Evolutionary conservation across 2,888 invertebrate species (phyloP).

Genomic region (Zaprionus bogoriensis): DNA sequence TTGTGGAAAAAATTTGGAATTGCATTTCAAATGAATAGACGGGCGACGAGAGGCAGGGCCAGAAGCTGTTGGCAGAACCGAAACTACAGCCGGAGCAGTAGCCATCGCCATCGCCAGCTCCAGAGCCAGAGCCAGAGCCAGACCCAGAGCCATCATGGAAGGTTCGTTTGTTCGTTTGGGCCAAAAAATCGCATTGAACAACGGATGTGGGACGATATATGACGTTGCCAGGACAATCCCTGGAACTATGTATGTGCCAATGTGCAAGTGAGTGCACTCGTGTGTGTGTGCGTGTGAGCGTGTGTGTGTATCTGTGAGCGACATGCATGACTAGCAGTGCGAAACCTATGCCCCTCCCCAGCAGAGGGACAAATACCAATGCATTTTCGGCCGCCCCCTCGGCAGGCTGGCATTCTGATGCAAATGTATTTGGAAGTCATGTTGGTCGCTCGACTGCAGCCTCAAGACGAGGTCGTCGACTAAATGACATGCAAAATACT

Average conservation of each 20-base stretch:
- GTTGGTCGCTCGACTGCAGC: constrained; percentile 24
- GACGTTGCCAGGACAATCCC: constrained; percentile 55
- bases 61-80: constrained; percentile 11
- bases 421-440: constrained; percentile 68
- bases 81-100: not conserved
- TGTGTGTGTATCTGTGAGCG: constrained; percentile 38
- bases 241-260: constrained; percentile 13
- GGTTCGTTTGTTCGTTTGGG: constrained; percentile 40
- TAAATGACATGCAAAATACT: constrained; percentile 68
- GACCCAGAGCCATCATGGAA: constrained; percentile 34
- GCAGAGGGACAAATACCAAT: not conserved
- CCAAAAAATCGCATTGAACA: constrained; percentile 64
- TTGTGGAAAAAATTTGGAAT: constrained; percentile 72
- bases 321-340: constrained; percentile 66
- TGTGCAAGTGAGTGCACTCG: constrained; percentile 15
- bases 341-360: not conserved
- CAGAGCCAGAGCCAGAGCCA: constrained; percentile 2
- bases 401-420: constrained; percentile 53
- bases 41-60: constrained; percentile 15
- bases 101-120: not conserved
- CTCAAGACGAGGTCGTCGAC: constrained; percentile 36
- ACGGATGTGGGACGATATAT: constrained; percentile 72
- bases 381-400: not conserved
- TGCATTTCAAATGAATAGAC: constrained; percentile 78
- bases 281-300: constrained; percentile 11